Evolutionary conservation across 2,797 vertebrate genomes (phyloP).

Genomic region (Cossypha heuglini): DNA sequence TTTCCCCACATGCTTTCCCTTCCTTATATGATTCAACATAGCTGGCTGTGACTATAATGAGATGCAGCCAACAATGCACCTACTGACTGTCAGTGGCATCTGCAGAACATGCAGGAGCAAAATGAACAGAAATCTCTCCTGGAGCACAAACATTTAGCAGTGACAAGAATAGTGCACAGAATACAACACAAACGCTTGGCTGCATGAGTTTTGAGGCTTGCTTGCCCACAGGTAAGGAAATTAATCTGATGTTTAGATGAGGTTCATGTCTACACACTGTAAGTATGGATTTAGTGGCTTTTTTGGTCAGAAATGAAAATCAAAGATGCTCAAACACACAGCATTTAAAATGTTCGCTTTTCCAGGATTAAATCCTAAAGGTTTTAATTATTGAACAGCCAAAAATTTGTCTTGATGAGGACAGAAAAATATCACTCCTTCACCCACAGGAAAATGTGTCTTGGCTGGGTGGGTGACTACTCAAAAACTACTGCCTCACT

Average conservation of each 20-base stretch:
- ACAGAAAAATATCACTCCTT: neutral
- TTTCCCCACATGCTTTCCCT: neutral
- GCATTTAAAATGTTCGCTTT: neutral
- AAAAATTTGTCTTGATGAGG: neutral
- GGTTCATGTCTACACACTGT: conserved; percentile 22
- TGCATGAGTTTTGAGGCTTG: conserved; percentile 12
- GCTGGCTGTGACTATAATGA: neutral
- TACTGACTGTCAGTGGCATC: neutral
- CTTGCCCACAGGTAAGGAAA: conserved; percentile 12
- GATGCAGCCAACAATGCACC: neutral
- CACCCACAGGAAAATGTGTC: neutral
- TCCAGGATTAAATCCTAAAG: neutral
- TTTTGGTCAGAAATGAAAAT: neutral
- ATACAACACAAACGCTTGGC: neutral
- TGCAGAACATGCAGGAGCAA: neutral
- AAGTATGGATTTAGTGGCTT: neutral
- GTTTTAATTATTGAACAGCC: neutral
- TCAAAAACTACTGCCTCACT: neutral
- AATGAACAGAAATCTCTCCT: conserved; percentile 22
- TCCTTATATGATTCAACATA: neutral
- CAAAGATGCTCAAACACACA: neutral
- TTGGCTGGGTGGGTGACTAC: neutral
- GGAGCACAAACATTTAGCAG: neutral
- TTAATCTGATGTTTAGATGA: conserved; percentile 28
- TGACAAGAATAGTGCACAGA: neutral